Conservation (phyloP, 2,797 vertebrate species). For the Poliocrania exsul region DNA sequence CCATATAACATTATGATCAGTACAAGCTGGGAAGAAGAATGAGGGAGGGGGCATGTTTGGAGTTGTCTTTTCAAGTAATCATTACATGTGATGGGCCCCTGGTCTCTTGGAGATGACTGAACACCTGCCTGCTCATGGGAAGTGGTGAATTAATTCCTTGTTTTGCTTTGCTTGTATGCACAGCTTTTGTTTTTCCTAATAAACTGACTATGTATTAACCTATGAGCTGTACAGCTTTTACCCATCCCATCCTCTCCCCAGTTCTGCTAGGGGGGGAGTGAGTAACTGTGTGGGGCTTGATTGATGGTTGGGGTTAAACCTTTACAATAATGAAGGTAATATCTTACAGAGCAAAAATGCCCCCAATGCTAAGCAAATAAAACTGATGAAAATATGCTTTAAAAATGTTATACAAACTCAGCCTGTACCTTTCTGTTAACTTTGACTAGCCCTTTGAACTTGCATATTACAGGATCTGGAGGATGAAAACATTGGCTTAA, state of each 20-base stretch:
- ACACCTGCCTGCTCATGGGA: background rate
- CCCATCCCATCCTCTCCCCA: no score
- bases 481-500: no score
- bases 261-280: background rate
- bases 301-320: no score
- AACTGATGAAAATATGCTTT: no score
- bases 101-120: background rate
- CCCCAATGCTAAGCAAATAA: no score
- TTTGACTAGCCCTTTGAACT: no score
- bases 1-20: accelerated
- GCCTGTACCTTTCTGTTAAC: no score
- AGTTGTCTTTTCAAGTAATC: background rate
- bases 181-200: background rate
- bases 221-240: background rate
- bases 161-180: background rate
- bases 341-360: no score
- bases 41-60: background rate
- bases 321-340: no score
- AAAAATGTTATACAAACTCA: no score
- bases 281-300: background rate
- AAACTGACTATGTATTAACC: background rate
- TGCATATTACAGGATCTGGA: no score
- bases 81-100: background rate
- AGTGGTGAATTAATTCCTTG: background rate
- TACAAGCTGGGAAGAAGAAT: background rate